A percentile compares a stretch with the other conserved stretches of the same genome.
These are phyloP conservation scores for Gavialis gangeticus DNA, from an alignment of 2,113 vertebrate genomes.

Conservation along the genomic window DNA sequence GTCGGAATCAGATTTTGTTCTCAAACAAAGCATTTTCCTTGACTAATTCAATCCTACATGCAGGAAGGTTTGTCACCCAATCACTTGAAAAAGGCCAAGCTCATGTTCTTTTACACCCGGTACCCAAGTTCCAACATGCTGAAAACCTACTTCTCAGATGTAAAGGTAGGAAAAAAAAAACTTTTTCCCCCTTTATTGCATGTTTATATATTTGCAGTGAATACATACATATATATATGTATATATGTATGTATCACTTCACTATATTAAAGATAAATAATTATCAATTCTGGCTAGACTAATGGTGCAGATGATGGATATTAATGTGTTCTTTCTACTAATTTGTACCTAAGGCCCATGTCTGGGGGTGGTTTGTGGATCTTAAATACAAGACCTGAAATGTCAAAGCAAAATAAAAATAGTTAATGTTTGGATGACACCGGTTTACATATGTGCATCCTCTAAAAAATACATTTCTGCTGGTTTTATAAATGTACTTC, in stretches of 20 bases:
- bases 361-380: background rate
- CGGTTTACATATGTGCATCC: background rate
- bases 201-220: background rate
- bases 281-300: conserved; percentile 5
- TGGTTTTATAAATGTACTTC: conserved; percentile 59
- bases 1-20: background rate
- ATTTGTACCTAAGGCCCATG: background rate
- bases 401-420: background rate
- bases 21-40: conserved; percentile 82
- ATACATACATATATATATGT: conserved; percentile 5
- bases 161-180: conserved; percentile 89
- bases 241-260: background rate
- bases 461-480: conserved; percentile 54
- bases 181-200: background rate
- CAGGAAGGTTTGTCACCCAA: conserved; percentile 99
- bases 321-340: conserved; percentile 28
- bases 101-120: conserved; percentile 99
- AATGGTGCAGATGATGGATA: background rate
- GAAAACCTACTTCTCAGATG: conserved; percentile 99
- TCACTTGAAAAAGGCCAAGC: conserved; percentile 99
- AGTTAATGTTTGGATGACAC: conserved; percentile 8
- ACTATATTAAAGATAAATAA: background rate
- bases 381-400: background rate
- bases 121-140: conserved; percentile 99
- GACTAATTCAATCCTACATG: conserved; percentile 85